A percentile compares a stretch with the other conserved stretches of the same genome.
Evolutionary conservation across 53 echinoderm and acorn worm genomes (phyloP).

Genomic region (Henricia sp.): DNA sequence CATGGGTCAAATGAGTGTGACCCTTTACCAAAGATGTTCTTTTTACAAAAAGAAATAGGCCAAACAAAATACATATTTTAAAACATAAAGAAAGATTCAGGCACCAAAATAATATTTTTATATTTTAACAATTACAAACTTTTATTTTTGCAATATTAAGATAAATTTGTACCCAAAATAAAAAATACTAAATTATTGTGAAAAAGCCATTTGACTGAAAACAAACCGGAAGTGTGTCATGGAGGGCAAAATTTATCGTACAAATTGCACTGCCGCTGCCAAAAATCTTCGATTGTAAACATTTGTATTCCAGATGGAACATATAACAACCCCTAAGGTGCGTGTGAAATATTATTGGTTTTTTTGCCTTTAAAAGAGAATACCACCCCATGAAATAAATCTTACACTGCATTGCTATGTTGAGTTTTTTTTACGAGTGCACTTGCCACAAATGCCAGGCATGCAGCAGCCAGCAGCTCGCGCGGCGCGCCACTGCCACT

Average conservation of each 20-base stretch:
- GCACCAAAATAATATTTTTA: background rate
- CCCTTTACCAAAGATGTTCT: background rate
- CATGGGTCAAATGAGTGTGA: background rate
- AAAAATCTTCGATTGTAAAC: background rate
- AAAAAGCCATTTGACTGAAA: slow-evolving; percentile 18
- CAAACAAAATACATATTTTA: background rate
- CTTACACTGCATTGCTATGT: too few relatives aligned
- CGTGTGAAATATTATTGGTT: background rate
- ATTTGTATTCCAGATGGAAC: slow-evolving; percentile 65
- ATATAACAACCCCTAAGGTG: slow-evolving; percentile 84
- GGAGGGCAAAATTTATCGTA: slow-evolving; percentile 33
- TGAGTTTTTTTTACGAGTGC: too few relatives aligned
- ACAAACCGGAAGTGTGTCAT: slow-evolving; percentile 62
- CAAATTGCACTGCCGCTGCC: background rate
- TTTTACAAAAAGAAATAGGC: too few relatives aligned
- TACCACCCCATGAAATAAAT: too few relatives aligned
- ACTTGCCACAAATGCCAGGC: too few relatives aligned
- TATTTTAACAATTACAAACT: background rate
- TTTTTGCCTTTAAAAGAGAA: too few relatives aligned
- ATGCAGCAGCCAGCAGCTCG: too few relatives aligned
- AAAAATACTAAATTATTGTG: too few relatives aligned
- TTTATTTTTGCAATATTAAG: too few relatives aligned
- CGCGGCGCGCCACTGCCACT: too few relatives aligned
- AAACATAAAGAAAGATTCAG: background rate
- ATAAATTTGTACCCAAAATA: background rate